A percentile compares a stretch with the other conserved stretches of the same genome.
Conservation (phyloP, 2,797 vertebrate genomes). For the Anomalospiza imberbis region DNA sequence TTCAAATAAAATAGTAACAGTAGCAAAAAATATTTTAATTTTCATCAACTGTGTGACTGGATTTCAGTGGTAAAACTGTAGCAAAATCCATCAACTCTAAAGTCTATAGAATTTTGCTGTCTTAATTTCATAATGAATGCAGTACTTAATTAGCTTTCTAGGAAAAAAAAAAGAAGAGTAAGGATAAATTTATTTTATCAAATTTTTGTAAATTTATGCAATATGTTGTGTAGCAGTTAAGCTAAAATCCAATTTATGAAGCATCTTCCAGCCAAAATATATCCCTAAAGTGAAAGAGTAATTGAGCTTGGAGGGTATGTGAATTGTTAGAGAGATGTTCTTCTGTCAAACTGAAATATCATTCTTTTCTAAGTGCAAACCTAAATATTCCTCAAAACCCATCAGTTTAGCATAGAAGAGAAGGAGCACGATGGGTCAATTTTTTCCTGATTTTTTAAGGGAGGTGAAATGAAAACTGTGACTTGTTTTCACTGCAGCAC, state of each 20-base stretch:
- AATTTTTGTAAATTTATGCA: neutral
- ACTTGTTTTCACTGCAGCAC: neutral
- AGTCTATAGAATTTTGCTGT: neutral
- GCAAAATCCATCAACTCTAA: neutral
- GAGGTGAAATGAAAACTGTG: conserved; percentile 4
- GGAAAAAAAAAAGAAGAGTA: neutral
- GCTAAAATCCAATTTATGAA: neutral
- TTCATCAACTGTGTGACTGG: neutral
- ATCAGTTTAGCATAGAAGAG: neutral
- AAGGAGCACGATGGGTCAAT: neutral
- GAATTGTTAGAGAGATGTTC: neutral
- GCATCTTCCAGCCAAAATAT: neutral
- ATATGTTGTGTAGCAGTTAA: neutral
- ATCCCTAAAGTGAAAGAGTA: neutral
- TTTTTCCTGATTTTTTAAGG: neutral
- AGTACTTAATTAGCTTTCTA: neutral
- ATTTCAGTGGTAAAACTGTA: neutral
- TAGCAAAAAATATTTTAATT: neutral
- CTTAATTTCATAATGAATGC: neutral
- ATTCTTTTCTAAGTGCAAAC: neutral
- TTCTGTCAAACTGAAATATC: neutral
- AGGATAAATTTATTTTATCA: neutral
- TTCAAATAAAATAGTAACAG: neutral
- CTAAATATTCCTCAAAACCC: neutral
- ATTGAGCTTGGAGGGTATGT: neutral